These are phyloP conservation scores for Achlya flavicornis DNA, from an alignment of 2,888 invertebrate species.

Conservation along the genomic window DNA sequence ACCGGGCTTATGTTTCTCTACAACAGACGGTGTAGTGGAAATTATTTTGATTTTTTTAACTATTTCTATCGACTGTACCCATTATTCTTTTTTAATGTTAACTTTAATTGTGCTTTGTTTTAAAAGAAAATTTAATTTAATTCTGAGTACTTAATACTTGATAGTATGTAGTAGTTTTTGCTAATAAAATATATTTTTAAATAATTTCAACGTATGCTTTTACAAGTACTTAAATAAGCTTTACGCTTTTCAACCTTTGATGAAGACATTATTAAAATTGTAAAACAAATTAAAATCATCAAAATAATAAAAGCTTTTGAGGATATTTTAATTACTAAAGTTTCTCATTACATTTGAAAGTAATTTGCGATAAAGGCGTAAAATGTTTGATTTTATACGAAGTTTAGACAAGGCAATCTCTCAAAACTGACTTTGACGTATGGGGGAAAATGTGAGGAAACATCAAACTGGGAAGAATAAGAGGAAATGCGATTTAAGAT, in stretches of 20 bases:
- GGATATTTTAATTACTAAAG: not conserved
- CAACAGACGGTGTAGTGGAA: not conserved
- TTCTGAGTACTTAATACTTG: no score
- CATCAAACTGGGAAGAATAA: not conserved
- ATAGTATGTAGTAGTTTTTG: no score
- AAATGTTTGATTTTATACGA: not conserved
- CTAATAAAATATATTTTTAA: no score
- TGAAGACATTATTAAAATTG: not conserved
- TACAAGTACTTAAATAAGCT: no score
- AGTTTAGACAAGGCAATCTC: slow-evolving; percentile 3
- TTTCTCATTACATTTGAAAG: not conserved
- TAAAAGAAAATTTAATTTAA: no score
- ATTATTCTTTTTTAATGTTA: no score
- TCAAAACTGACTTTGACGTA: not conserved
- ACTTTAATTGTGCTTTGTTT: no score
- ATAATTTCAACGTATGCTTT: no score
- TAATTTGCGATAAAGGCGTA: not conserved
- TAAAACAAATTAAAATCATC: not conserved
- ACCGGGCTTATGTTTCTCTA: slow-evolving; percentile 19
- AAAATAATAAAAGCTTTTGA: not conserved
- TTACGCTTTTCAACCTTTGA: not conserved
- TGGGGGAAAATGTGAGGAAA: not conserved
- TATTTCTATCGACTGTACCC: not conserved
- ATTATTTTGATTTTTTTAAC: not conserved
- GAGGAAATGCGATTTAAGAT: not conserved